A percentile compares a stretch with the other conserved stretches of the same genome.
phyloP scores from a whole-genome alignment of 2,113 vertebrate genomes.

The Nansenia antarctica region DNA sequence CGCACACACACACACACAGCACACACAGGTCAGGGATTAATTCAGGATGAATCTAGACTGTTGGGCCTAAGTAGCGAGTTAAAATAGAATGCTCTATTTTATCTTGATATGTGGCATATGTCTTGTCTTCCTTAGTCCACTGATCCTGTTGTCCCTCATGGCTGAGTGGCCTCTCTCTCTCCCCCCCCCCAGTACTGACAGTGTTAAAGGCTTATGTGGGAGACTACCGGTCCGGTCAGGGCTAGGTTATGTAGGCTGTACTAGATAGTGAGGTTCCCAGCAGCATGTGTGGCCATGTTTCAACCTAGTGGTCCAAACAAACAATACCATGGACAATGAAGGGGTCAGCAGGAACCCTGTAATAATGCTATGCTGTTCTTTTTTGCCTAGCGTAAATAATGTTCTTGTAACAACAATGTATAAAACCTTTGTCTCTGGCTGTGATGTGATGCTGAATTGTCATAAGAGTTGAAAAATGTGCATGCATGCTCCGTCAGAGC shows the following conservation, averaged over 20 bases:
- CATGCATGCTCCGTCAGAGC: constrained; percentile 75
- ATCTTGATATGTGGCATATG: constrained; percentile 62
- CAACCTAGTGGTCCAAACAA: constrained; percentile 51
- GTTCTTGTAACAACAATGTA: constrained; percentile 72
- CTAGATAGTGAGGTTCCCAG: constrained; percentile 52
- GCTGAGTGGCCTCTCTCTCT: constrained; percentile 21
- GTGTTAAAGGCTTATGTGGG: constrained; percentile 58
- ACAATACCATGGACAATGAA: constrained; percentile 51
- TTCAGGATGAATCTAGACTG: constrained; percentile 66
- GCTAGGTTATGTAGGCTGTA: constrained; percentile 51
- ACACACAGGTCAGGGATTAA: constrained; percentile 64
- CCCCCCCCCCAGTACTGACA: constrained; percentile 42
- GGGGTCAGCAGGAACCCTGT: constrained; percentile 47
- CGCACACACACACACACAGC: constrained; percentile 42
- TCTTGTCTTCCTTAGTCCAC: constrained; percentile 67
- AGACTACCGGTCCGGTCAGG: constrained; percentile 57
- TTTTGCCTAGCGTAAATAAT: constrained; percentile 66
- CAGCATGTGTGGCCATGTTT: constrained; percentile 54
- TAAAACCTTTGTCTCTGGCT: constrained; percentile 73
- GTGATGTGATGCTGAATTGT: constrained; percentile 74
- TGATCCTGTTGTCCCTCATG: constrained; percentile 57
- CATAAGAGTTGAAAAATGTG: constrained; percentile 71
- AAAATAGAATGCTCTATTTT: constrained; percentile 58
- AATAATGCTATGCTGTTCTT: constrained; percentile 68
- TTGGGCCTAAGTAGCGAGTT: constrained; percentile 59